Evolutionary conservation across 2,797 vertebrate genomes (phyloP).

Genomic region (Graptemys geographica): DNA sequence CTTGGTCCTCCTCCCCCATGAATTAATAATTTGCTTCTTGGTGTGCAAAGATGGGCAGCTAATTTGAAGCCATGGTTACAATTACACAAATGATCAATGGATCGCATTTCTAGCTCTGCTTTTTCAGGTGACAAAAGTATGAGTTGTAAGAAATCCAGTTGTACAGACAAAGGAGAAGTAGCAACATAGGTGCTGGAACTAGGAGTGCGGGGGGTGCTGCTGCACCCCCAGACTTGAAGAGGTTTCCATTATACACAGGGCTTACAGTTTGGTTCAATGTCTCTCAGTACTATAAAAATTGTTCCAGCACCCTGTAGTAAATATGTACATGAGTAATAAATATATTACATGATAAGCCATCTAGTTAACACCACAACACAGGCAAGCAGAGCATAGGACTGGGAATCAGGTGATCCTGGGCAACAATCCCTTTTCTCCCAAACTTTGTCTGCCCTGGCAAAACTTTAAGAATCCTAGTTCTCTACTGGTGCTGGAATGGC

Average conservation of each 20-base stretch:
- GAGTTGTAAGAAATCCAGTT: background rate
- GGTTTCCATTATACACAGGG: too few relatives aligned
- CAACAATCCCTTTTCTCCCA: background rate
- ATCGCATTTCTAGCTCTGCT: conserved; percentile 33
- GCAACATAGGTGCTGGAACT: background rate
- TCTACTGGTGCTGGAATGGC: background rate
- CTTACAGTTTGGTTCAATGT: too few relatives aligned
- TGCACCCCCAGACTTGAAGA: too few relatives aligned
- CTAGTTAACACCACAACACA: background rate
- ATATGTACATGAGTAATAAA: background rate
- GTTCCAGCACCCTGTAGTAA: background rate
- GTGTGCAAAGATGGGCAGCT: conserved; percentile 48
- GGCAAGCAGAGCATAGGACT: background rate
- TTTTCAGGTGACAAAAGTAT: conserved; percentile 10
- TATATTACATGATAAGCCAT: background rate
- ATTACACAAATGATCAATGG: conserved; percentile 45
- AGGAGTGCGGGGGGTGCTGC: too few relatives aligned
- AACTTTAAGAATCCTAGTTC: background rate
- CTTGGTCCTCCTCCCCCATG: background rate
- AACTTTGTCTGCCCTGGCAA: background rate
- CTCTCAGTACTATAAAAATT: too few relatives aligned
- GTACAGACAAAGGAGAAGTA: background rate
- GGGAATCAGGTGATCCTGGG: conserved; percentile 29
- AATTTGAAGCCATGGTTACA: conserved; percentile 49
- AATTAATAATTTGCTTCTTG: conserved; percentile 46